Conservation (phyloP, 2,113 vertebrate genomes). For the Nyctereutes procyonoides region DNA sequence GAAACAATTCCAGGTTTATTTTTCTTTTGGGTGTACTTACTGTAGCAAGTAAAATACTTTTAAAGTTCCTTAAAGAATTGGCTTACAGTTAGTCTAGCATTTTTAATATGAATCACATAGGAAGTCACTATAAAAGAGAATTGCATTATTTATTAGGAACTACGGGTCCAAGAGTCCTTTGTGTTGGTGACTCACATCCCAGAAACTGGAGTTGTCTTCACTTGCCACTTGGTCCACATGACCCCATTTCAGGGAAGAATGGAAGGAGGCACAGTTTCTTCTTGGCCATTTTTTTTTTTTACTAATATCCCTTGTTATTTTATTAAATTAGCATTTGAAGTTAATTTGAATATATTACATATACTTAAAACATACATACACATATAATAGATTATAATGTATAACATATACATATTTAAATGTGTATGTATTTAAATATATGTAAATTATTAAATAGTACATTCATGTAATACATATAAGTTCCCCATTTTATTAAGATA, state of each 20-base stretch:
- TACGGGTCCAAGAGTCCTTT: neutral
- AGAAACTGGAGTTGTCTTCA: neutral
- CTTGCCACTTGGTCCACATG: neutral
- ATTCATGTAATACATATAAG: neutral
- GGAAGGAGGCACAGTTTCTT: neutral
- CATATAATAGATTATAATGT: neutral
- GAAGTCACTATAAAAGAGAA: neutral
- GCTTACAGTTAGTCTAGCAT: neutral
- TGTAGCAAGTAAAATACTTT: constrained; percentile 34
- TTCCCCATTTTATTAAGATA: neutral
- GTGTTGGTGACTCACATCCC: neutral
- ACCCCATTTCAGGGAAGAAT: neutral
- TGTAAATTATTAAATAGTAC: neutral
- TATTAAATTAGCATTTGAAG: neutral
- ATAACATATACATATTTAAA: neutral
- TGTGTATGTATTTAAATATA: neutral
- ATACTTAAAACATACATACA: neutral
- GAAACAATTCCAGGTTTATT: neutral
- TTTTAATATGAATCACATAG: neutral
- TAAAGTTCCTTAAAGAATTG: neutral
- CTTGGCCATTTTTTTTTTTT: neutral
- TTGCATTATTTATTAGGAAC: neutral
- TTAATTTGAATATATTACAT: constrained; percentile 21
- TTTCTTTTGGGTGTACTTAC: constrained; percentile 20
- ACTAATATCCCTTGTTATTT: neutral